These are phyloP conservation scores for Spialia ferax DNA, from an alignment of 2,888 invertebrate genomes.

Conservation along the genomic window DNA sequence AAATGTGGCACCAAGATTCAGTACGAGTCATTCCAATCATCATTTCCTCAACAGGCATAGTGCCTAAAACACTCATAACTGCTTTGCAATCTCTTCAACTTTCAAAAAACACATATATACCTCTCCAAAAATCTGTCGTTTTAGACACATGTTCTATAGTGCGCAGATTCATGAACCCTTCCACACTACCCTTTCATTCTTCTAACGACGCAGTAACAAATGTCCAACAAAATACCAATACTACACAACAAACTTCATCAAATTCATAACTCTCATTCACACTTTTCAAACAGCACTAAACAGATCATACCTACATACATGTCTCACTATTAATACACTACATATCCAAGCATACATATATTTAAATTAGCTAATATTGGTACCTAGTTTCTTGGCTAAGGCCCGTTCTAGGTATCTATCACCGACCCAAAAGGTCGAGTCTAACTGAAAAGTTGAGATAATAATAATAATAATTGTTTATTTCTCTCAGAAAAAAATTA, in stretches of 20 bases:
- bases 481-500: too few species aligned
- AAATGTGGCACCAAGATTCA: slow-evolving; percentile 7
- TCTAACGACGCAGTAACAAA: background rate
- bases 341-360: too few species aligned
- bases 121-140: slow-evolving; percentile 1
- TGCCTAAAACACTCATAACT: background rate
- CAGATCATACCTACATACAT: too few species aligned
- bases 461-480: too few species aligned
- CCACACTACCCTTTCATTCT: background rate
- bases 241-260: background rate
- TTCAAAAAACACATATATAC: background rate
- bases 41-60: background rate
- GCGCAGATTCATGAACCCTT: background rate
- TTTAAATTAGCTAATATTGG: background rate
- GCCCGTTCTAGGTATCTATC: background rate
- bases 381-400: background rate
- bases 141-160: background rate
- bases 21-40: background rate
- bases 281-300: background rate
- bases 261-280: background rate
- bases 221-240: background rate
- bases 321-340: too few species aligned
- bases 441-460: too few species aligned
- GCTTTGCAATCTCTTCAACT: background rate
- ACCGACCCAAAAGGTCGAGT: too few species aligned